These are phyloP conservation scores for Rattus rattus DNA, from an alignment of 2,113 vertebrate species.

Conservation along the genomic window DNA sequence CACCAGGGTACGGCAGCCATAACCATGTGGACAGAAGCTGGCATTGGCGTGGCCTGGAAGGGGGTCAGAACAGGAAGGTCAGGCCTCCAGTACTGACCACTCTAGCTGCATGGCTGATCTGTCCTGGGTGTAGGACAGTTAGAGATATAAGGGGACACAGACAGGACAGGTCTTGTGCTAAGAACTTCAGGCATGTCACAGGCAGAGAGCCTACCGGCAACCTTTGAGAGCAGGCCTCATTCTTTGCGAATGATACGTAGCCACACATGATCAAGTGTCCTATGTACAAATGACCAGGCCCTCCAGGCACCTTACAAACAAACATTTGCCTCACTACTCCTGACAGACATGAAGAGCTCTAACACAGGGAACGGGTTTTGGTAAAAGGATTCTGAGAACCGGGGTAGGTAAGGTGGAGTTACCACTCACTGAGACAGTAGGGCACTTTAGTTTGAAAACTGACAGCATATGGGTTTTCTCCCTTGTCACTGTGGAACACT, in stretches of 20 bases:
- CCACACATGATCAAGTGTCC: accelerated
- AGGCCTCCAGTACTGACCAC: accelerated
- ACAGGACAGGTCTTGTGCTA: accelerated
- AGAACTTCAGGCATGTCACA: accelerated
- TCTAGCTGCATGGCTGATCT: no score
- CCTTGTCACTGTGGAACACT: background rate
- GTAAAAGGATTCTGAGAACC: background rate
- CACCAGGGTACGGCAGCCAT: slow-evolving; percentile 93
- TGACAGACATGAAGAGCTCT: background rate
- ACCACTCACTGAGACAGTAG: accelerated
- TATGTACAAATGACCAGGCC: accelerated
- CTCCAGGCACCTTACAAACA: accelerated
- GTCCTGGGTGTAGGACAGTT: accelerated
- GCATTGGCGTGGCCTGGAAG: slow-evolving; percentile 91
- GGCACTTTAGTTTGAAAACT: accelerated
- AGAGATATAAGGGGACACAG: no score
- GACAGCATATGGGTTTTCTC: accelerated
- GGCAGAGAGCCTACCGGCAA: background rate
- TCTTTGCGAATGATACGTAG: background rate
- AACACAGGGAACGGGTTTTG: no score
- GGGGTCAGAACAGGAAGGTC: background rate
- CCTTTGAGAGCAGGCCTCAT: background rate
- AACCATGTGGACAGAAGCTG: slow-evolving; percentile 95
- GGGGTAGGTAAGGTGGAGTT: background rate
- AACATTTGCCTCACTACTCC: accelerated